These are phyloP conservation scores for Microplitis demolitor DNA, from an alignment of 1,140 invertebrate species.

Conservation along the genomic window DNA sequence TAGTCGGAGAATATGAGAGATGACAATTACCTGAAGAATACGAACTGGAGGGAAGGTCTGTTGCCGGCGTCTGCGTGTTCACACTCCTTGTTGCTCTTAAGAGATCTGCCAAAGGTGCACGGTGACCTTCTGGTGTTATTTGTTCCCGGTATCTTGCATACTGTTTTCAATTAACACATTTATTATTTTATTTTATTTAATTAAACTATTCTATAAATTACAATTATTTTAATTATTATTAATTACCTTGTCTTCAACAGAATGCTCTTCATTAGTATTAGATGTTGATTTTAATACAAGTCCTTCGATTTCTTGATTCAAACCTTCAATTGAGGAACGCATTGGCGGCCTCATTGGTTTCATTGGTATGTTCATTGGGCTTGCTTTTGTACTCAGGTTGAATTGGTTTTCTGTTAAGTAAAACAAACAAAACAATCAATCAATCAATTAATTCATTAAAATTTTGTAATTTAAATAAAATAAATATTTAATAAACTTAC, in stretches of 20 bases:
- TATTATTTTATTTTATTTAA: not conserved
- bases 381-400: slow-evolving; percentile 62
- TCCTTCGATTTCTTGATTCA: slow-evolving; percentile 83
- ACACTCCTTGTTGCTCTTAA: slow-evolving; percentile 74
- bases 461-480: no score
- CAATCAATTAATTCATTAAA: no score
- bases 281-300: slow-evolving; percentile 65
- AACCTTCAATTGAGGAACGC: slow-evolving; percentile 81
- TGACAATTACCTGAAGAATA: slow-evolving; percentile 63
- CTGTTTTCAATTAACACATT: slow-evolving; percentile 32
- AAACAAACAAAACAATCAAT: no score
- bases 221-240: not conserved
- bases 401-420: slow-evolving; percentile 53
- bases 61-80: slow-evolving; percentile 81
- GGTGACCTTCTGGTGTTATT: slow-evolving; percentile 81
- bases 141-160: slow-evolving; percentile 60
- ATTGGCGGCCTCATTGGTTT: slow-evolving; percentile 71
- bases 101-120: slow-evolving; percentile 80
- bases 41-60: slow-evolving; percentile 62
- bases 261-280: slow-evolving; percentile 55
- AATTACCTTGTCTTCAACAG: slow-evolving; percentile 55
- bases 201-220: not conserved
- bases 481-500: slow-evolving; percentile 39
- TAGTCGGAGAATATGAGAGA: not conserved
- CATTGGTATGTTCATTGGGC: slow-evolving; percentile 65